Base-by-base conservation (phyloP, 2,113 vertebrate genomes). In the Poicephalus meyeri region DNA sequence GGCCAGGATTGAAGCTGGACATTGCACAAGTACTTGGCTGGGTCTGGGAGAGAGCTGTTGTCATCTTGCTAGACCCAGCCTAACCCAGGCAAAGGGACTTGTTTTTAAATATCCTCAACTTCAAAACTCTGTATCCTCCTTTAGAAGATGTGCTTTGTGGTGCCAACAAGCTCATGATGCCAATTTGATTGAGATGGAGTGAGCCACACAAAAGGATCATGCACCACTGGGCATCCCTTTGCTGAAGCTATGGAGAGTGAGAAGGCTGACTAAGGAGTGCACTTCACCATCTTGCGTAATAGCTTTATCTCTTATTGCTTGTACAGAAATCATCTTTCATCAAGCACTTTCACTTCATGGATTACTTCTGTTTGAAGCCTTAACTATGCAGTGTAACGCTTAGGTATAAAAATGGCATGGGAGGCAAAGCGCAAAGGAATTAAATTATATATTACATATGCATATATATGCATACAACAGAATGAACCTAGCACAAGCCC, bases 311-410 rank as follows among this genome's bases (percentile, higher is more conserved):
- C 56, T 84, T 86, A 83, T 73, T 90, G 88, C 93, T 83, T 69
- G 82, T 83, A 58, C 70, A 68, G 80, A 80, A 15, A 50, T 50
- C 49, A 25, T 25, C 24, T 50, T 50, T 50, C 49, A 95, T 94
- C 65, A 87, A 91, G 93, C 91, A 90, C 80, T 93, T 92, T 71
- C 93, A 74, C 88, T 96, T 93, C 91, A 95, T 72, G 83, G 94
- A 96, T 96, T 95, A 89, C 89, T 94, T 86, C 87, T 91, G 88
- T 95, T 95, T 84, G 94, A 96, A 97, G 93, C 78, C 80, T 97
- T 91, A 89, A n/a, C 89, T 50, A 29, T 50, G 29, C 15, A 16
- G 69, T 91, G 77, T 76, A 91, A 95, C 0, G 9, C 74, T 95
- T 47, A 82, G 91, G 81, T 74, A 69, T 42, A 87, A 86, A 96